Evolutionary conservation across 2,797 vertebrate genomes (phyloP).

Genomic region (Centropyge bicolor): DNA sequence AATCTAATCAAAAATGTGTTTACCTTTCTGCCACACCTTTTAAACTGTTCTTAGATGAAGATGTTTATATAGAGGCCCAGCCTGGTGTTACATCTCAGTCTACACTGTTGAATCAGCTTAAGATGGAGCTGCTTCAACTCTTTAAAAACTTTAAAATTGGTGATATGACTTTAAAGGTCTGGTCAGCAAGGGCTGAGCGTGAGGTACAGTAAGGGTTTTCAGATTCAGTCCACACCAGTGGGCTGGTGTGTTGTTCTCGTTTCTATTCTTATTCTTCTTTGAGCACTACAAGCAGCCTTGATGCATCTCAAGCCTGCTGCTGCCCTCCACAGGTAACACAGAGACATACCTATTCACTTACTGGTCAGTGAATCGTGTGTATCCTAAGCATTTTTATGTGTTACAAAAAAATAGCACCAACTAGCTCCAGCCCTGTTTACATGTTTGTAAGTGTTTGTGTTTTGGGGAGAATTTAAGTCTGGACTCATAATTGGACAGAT

Average conservation of each 20-base stretch:
- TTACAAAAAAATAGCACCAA: neutral
- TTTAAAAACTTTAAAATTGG: neutral
- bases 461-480: neutral
- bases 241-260: neutral
- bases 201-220: neutral
- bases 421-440: neutral
- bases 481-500: neutral
- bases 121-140: neutral
- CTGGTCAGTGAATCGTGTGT: neutral
- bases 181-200: neutral
- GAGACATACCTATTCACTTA: constrained; percentile 5
- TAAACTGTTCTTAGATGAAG: neutral
- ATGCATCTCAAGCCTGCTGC: constrained; percentile 63
- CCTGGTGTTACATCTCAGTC: neutral
- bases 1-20: no score
- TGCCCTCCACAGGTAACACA: constrained; percentile 70
- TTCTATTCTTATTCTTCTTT: constrained; percentile 56
- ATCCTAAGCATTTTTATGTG: neutral
- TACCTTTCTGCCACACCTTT: neutral
- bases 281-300: neutral
- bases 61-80: neutral
- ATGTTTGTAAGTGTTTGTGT: neutral
- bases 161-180: neutral
- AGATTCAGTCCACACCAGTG: neutral
- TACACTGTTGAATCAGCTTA: neutral